Conservation (phyloP, 2,113 vertebrate species). For the Notarius quadriscutis region DNA sequence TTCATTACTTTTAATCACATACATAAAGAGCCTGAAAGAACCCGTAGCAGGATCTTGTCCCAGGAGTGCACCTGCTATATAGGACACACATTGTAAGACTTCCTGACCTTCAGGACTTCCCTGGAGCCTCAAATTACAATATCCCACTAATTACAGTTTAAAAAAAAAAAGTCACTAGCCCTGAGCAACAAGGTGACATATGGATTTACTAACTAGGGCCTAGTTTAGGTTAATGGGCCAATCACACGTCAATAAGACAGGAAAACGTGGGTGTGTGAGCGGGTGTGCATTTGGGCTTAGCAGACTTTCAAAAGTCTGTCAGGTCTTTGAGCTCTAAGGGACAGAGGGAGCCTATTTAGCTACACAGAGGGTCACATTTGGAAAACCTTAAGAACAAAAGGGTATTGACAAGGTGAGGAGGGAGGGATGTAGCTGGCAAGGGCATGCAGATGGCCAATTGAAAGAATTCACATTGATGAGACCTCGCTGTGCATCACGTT, state of each 20-base stretch:
- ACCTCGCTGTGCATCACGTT: conserved; percentile 45
- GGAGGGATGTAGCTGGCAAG: conserved; percentile 37
- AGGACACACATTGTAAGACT: conserved; percentile 23
- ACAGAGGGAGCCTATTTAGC: conserved; percentile 26
- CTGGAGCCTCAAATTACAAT: conserved; percentile 59
- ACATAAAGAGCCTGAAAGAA: not conserved
- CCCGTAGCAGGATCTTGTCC: not conserved
- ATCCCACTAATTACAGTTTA: conserved; percentile 49
- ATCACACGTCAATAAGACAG: conserved; percentile 81
- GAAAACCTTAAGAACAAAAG: conserved; percentile 70
- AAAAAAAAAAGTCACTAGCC: conserved; percentile 32
- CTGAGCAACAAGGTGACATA: conserved; percentile 56
- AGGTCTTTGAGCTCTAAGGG: conserved; percentile 53
- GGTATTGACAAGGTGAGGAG: conserved; percentile 49
- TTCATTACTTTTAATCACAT: not conserved
- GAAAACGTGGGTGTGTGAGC: conserved; percentile 55
- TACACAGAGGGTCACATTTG: conserved; percentile 63
- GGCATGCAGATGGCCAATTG: conserved; percentile 54
- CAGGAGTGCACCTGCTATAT: conserved; percentile 45
- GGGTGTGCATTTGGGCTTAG: conserved; percentile 6
- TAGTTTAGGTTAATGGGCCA: conserved; percentile 80
- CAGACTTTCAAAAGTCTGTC: conserved; percentile 65
- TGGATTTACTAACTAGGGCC: conserved; percentile 62
- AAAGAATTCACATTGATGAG: conserved; percentile 50
- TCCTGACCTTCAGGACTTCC: conserved; percentile 32